Evolutionary conservation across 2,797 vertebrate genomes (phyloP).

Genomic region (Loris lydekkerianus): DNA sequence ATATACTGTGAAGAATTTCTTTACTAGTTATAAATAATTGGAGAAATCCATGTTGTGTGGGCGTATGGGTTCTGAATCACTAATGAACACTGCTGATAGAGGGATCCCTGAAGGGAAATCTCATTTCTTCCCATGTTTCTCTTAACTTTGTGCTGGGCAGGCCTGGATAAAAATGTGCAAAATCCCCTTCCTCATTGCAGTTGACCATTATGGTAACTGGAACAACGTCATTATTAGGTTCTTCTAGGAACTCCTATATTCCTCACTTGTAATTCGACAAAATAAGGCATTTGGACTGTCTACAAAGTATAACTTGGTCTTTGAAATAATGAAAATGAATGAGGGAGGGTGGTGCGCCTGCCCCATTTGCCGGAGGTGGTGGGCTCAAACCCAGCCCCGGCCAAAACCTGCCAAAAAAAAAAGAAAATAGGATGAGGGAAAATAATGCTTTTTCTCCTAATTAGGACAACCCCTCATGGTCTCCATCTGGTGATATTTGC

Average conservation of each 20-base stretch:
- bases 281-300: constrained; percentile 52
- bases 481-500: neutral
- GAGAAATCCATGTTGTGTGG: neutral
- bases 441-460: neutral
- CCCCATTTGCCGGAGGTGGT: too few species aligned
- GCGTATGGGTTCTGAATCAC: neutral
- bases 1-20: constrained; percentile 20
- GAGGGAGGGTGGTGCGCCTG: neutral
- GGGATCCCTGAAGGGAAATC: neutral
- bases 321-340: constrained; percentile 43
- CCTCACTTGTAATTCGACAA: constrained; percentile 24
- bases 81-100: neutral
- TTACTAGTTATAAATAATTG: constrained; percentile 17
- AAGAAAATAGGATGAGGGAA: neutral
- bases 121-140: neutral
- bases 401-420: too few species aligned
- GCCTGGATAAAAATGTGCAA: neutral
- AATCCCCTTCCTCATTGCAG: neutral
- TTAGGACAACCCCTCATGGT: neutral
- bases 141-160: neutral
- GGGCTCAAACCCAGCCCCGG: too few species aligned
- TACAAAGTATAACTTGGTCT: neutral
- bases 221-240: constrained; percentile 25
- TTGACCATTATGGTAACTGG: neutral
- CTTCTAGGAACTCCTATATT: neutral